Evolutionary conservation across 2,797 vertebrate genomes (phyloP).

Genomic region (Cynodonichthys magdalenae): DNA sequence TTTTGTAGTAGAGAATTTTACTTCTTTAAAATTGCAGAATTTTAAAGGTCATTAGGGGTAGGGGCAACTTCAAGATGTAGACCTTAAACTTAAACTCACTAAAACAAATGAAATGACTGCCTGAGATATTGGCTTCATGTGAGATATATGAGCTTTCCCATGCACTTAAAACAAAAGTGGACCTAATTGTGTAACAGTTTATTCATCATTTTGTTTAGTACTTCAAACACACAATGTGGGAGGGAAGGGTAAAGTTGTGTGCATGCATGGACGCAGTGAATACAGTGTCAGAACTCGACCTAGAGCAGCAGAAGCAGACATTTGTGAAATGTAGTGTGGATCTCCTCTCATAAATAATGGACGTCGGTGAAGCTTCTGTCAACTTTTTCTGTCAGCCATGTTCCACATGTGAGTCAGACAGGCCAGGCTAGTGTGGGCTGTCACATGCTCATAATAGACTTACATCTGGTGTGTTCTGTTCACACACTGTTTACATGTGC

Average conservation of each 20-base stretch:
- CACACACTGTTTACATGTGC: conserved; percentile 66
- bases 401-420: conserved; percentile 72
- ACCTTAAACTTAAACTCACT: no score
- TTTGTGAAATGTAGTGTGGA: conserved; percentile 55
- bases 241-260: background rate
- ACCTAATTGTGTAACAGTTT: conserved; percentile 7
- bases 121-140: no score
- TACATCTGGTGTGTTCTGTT: conserved; percentile 37
- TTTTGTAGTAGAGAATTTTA: background rate
- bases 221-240: conserved; percentile 13
- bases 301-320: conserved; percentile 54
- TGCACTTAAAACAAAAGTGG: conserved; percentile 8
- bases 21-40: no score
- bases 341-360: conserved; percentile 79
- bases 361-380: conserved; percentile 71
- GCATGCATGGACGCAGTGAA: conserved; percentile 12
- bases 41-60: no score
- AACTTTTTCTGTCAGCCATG: conserved; percentile 69
- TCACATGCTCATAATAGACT: conserved; percentile 68
- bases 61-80: no score
- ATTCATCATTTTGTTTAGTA: no score
- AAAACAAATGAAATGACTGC: no score
- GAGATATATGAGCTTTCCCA: background rate
- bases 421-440: conserved; percentile 52
- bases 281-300: conserved; percentile 58